Percentiles rank a stretch among this genome's conserved stretches.
phyloP scores from a whole-genome alignment of 1,140 invertebrate genomes.

The Drosophila pruinosa region DNA sequence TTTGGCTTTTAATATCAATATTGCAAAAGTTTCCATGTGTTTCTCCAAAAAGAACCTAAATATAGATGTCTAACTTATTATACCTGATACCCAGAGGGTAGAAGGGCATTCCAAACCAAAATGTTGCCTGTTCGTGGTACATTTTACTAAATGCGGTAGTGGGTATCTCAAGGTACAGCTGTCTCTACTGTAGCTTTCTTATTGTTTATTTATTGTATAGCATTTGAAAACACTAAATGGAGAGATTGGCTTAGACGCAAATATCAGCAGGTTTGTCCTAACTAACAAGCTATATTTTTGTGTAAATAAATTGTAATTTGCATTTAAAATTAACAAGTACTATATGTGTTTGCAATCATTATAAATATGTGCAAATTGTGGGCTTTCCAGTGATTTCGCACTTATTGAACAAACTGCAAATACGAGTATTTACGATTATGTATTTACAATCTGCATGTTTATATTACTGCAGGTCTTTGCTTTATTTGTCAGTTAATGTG shows the following conservation, averaged over 20 bases:
- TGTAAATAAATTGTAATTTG: neutral
- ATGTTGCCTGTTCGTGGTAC: too few species aligned
- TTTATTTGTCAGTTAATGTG: neutral
- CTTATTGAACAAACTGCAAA: neutral
- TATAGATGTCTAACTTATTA: neutral
- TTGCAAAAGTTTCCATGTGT: neutral
- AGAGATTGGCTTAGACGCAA: neutral
- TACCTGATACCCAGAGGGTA: too few species aligned
- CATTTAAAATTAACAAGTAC: neutral
- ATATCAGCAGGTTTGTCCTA: neutral
- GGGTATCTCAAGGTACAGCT: too few species aligned
- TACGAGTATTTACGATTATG: neutral
- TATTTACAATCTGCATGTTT: neutral
- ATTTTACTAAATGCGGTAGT: too few species aligned
- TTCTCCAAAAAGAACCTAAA: neutral
- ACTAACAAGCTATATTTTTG: neutral
- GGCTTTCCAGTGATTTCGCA: neutral
- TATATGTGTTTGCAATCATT: neutral
- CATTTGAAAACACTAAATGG: too few species aligned
- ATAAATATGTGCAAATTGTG: neutral
- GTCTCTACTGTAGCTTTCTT: too few species aligned
- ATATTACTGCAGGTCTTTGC: neutral
- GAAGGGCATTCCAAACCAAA: too few species aligned
- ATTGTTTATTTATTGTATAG: too few species aligned
- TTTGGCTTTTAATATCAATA: neutral